Percentiles rank a stretch among this genome's conserved stretches.
Evolutionary conservation across 2,797 vertebrate species (phyloP).

Genomic region (Argentina silus): DNA sequence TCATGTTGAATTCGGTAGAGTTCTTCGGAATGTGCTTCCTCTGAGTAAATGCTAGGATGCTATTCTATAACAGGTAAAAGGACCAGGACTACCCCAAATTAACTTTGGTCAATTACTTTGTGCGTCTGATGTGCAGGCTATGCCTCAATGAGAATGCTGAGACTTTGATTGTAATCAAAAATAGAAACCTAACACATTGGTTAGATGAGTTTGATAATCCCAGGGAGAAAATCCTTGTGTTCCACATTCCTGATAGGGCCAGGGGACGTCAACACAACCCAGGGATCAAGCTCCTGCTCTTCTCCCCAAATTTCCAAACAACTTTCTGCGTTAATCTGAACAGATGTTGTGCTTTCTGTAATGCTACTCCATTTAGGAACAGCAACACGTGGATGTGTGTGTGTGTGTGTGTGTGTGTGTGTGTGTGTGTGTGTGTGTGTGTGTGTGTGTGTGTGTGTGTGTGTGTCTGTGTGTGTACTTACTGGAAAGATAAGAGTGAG

Average conservation of each 20-base stretch:
- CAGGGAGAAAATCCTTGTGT: slow-evolving; percentile 37
- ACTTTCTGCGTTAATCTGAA: slow-evolving; percentile 40
- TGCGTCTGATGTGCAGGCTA: too few species aligned
- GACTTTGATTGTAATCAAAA: slow-evolving; percentile 13
- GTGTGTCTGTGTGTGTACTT: neutral
- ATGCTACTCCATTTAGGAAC: slow-evolving; percentile 35
- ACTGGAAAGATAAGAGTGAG: neutral
- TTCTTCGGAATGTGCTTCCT: neutral
- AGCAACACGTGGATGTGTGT: slow-evolving; percentile 9
- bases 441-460: slow-evolving; percentile 1
- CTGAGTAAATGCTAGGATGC: neutral
- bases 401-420: neutral
- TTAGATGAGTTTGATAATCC: slow-evolving; percentile 34
- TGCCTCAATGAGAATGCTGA: slow-evolving; percentile 7
- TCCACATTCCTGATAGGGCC: slow-evolving; percentile 13
- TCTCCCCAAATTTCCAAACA: slow-evolving; percentile 23
- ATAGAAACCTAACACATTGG: slow-evolving; percentile 19
- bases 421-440: slow-evolving; percentile 23
- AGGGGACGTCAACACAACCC: slow-evolving; percentile 17
- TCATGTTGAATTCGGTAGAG: neutral
- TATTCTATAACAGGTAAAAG: neutral
- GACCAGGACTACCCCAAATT: neutral
- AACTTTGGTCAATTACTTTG: neutral
- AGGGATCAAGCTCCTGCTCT: slow-evolving; percentile 17
- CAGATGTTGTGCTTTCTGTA: slow-evolving; percentile 46